Evolutionary conservation across 2,113 vertebrate species (phyloP).

Genomic region (Prietella phreatophila): DNA sequence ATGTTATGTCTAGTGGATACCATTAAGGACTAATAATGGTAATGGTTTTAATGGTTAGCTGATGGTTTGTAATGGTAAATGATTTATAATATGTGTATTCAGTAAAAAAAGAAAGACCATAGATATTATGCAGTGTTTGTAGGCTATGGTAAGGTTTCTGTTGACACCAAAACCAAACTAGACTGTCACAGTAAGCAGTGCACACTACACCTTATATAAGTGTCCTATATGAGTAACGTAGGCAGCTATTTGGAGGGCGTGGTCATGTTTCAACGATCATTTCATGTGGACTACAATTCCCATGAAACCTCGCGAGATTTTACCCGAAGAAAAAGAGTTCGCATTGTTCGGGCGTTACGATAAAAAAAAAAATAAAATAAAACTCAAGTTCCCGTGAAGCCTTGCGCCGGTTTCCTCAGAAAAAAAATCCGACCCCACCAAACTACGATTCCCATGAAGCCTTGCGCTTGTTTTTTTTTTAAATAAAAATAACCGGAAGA

Average conservation of each 20-base stretch:
- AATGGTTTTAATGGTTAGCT: no score
- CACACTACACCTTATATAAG: not conserved
- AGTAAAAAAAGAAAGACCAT: not conserved
- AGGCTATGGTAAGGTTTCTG: no score
- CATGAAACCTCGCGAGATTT: slow-evolving; percentile 59
- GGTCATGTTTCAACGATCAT: not conserved
- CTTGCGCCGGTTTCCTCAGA: slow-evolving; percentile 7
- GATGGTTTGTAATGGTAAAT: no score
- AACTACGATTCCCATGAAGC: slow-evolving; percentile 81
- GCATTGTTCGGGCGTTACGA: not conserved
- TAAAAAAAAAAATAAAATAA: no score
- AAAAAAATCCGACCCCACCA: no score
- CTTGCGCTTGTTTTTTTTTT: slow-evolving; percentile 59
- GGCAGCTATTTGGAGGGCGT: not conserved
- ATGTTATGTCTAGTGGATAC: no score
- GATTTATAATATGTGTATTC: no score
- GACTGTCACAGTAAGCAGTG: not conserved
- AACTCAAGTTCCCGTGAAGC: not conserved
- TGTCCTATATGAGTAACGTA: not conserved
- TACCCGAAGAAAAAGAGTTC: slow-evolving; percentile 69
- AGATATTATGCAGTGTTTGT: no score
- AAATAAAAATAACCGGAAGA: slow-evolving; percentile 77
- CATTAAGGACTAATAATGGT: no score
- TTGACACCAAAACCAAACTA: not conserved
- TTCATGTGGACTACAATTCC: slow-evolving; percentile 3